Evolutionary conservation across 2,113 vertebrate genomes (phyloP).

Genomic region (Ahaetulla prasina): DNA sequence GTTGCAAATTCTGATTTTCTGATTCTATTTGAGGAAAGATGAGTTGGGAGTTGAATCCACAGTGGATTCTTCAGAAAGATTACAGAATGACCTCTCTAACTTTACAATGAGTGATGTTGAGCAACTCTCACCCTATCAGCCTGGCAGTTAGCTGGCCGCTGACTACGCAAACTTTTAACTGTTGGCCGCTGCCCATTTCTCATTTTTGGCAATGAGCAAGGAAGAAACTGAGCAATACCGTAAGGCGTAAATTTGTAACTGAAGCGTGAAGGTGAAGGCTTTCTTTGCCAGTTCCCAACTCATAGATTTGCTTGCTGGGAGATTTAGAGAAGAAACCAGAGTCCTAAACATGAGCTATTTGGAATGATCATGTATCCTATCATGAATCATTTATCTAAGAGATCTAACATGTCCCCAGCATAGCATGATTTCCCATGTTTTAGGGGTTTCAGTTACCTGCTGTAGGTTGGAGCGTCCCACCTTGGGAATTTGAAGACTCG

Average conservation of each 20-base stretch:
- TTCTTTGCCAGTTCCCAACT: not conserved
- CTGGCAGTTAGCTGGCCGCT: not conserved
- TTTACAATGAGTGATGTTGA: not conserved
- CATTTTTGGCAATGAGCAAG: not conserved
- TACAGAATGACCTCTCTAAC: not conserved
- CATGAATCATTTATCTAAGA: not conserved
- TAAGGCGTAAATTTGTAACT: not conserved
- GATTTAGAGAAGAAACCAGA: not conserved
- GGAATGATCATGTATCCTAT: not conserved
- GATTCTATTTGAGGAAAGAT: not conserved
- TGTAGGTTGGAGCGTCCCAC: rapidly evolving
- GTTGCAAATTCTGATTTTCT: not conserved
- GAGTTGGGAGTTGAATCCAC: not conserved
- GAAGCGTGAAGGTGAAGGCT: not conserved
- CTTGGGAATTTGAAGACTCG: not conserved
- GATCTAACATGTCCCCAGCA: not conserved
- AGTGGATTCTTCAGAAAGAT: not conserved
- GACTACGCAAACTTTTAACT: not conserved
- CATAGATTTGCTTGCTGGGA: not conserved
- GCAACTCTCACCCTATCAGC: not conserved
- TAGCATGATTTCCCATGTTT: not conserved
- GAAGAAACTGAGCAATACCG: not conserved
- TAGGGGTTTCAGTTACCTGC: not conserved
- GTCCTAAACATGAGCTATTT: not conserved
- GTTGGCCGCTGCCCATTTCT: constrained; percentile 1